A percentile compares a stretch with the other conserved stretches of the same genome.
phyloP scores from a whole-genome alignment of 1,140 invertebrate genomes.

The Belonocnema kinseyi region DNA sequence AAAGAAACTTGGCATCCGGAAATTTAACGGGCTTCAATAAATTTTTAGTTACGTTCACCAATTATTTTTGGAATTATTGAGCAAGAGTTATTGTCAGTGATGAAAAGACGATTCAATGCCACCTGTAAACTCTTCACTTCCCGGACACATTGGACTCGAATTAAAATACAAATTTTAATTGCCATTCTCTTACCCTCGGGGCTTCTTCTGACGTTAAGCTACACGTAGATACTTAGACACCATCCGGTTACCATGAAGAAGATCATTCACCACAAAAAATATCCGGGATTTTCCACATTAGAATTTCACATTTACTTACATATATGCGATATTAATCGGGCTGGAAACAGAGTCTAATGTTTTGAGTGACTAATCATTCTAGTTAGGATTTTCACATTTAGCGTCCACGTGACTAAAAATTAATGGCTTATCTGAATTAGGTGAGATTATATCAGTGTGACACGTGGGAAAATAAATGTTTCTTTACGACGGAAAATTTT shows the following conservation, averaged over 20 bases:
- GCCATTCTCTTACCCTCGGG: neutral
- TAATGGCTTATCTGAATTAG: neutral
- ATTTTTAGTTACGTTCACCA: too few relatives aligned
- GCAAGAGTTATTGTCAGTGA: too few relatives aligned
- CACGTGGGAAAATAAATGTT: neutral
- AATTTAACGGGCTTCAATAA: too few relatives aligned
- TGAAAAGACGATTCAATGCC: too few relatives aligned
- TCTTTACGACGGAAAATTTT: too few relatives aligned
- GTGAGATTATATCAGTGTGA: neutral
- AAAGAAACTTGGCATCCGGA: too few relatives aligned
- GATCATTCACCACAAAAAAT: conserved; percentile 1
- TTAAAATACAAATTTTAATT: neutral
- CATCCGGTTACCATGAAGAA: neutral
- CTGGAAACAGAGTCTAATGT: neutral
- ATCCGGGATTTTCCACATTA: neutral
- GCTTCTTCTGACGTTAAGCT: neutral
- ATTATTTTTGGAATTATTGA: too few relatives aligned
- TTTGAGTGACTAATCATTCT: neutral
- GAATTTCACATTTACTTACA: neutral
- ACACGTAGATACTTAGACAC: neutral
- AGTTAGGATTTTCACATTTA: neutral
- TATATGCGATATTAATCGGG: neutral
- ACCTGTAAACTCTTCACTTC: too few relatives aligned
- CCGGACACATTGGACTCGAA: too few relatives aligned
- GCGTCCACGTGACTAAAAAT: neutral